These are phyloP conservation scores for Brenthis hecate DNA, from an alignment of 2,888 invertebrate species.

Conservation along the genomic window DNA sequence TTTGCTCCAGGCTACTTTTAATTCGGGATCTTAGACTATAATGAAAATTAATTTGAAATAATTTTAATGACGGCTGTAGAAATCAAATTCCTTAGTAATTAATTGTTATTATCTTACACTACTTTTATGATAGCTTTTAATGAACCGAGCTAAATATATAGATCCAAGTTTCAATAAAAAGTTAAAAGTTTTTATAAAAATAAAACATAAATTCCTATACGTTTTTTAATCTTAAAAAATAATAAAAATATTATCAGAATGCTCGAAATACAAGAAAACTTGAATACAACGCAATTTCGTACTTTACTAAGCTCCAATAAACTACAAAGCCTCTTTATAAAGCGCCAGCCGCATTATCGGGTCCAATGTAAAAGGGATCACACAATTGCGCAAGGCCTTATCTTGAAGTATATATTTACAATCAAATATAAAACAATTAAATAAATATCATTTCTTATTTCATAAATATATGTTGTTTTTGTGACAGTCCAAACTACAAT, in stretches of 20 bases:
- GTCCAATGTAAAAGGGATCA: slow-evolving; percentile 22
- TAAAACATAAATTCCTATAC: neutral
- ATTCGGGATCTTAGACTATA: too few relatives aligned
- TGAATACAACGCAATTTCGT: slow-evolving; percentile 24
- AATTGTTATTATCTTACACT: neutral
- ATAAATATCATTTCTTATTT: neutral
- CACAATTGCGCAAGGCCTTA: slow-evolving; percentile 7
- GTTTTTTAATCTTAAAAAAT: slow-evolving; percentile 15
- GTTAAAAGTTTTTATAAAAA: neutral
- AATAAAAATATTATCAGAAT: slow-evolving; percentile 14
- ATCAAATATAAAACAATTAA: neutral
- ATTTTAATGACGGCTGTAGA: slow-evolving; percentile 1
- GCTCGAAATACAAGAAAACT: slow-evolving; percentile 23
- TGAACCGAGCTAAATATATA: neutral
- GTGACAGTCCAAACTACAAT: too few relatives aligned
- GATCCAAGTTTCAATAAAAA: neutral
- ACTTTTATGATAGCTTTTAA: neutral
- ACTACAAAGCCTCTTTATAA: slow-evolving; percentile 31
- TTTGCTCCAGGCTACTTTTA: too few relatives aligned
- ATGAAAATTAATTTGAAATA: neutral
- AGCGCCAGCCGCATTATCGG: slow-evolving; percentile 21
- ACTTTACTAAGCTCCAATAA: slow-evolving; percentile 32
- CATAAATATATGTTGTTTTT: neutral
- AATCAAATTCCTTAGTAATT: neutral
- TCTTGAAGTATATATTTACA: slow-evolving; percentile 4